Percentiles rank a stretch among this genome's conserved stretches.
Conservation (phyloP, 2,888 invertebrate species). For the Quadriops clusia region DNA sequence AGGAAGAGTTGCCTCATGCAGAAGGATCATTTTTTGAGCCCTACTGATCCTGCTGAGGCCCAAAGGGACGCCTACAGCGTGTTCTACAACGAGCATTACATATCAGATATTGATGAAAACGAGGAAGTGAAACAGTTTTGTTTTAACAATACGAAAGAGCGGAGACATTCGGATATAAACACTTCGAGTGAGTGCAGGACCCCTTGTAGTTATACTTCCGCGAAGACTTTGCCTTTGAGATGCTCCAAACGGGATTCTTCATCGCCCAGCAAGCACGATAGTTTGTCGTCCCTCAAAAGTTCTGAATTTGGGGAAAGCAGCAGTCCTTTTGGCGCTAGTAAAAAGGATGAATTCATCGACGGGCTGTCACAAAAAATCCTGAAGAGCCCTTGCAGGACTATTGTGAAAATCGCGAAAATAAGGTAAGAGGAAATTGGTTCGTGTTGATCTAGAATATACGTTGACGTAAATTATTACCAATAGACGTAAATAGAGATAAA, state of each 20-base stretch:
- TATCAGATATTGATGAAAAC: conserved; percentile 36
- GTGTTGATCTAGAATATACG: conserved; percentile 4
- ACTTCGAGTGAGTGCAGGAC: conserved; percentile 8
- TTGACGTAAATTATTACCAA: no score
- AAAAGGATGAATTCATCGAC: conserved; percentile 16
- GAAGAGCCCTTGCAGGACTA: conserved; percentile 31
- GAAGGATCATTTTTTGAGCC: no score
- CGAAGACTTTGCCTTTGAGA: conserved; percentile 5
- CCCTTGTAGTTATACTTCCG: conserved; percentile 6
- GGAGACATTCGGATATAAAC: conserved; percentile 15
- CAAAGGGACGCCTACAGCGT: conserved; percentile 15
- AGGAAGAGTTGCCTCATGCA: conserved; percentile 4
- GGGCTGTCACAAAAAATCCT: conserved; percentile 21
- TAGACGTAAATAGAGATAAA: no score
- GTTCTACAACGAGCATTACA: conserved; percentile 33
- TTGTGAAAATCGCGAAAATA: conserved; percentile 33
- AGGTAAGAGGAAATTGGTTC: no score
- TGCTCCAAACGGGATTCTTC: neutral
- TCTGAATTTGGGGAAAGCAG: conserved; percentile 27
- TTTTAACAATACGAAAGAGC: conserved; percentile 23
- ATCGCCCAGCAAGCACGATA: conserved; percentile 9
- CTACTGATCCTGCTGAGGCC: conserved; percentile 1
- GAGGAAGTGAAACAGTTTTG: conserved; percentile 32
- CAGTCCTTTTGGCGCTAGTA: conserved; percentile 17
- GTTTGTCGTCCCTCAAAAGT: conserved; percentile 30